Evolutionary conservation across 2,888 invertebrate genomes (phyloP).

Genomic region (Drosophila stalkeri): DNA sequence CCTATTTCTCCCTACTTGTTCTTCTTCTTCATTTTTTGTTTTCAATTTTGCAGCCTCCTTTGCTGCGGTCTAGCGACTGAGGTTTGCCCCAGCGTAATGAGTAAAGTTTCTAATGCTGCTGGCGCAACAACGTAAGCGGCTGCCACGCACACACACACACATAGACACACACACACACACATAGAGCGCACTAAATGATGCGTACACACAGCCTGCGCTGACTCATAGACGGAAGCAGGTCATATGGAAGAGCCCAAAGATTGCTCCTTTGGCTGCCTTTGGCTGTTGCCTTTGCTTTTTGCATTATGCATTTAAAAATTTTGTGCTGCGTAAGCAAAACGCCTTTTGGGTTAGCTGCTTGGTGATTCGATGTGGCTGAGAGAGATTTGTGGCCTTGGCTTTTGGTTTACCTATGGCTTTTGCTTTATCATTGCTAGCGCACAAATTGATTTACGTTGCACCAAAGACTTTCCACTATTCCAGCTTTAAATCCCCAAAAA

Average conservation of each 20-base stretch:
- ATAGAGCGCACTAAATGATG: constrained; percentile 64
- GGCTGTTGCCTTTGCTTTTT: constrained; percentile 22
- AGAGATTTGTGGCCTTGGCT: constrained; percentile 60
- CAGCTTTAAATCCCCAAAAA: constrained; percentile 1
- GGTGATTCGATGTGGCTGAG: background rate
- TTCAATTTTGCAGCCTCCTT: constrained; percentile 46
- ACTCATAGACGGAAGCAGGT: constrained; percentile 46
- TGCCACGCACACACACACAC: constrained; percentile 9
- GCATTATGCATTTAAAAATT: constrained; percentile 76
- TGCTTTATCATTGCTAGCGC: constrained; percentile 39
- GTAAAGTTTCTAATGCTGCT: constrained; percentile 80
- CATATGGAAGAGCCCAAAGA: constrained; percentile 49
- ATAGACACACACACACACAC: background rate
- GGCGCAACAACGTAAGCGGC: constrained; percentile 70
- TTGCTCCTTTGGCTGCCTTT: constrained; percentile 17
- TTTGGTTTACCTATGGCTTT: constrained; percentile 48
- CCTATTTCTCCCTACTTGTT: constrained; percentile 5
- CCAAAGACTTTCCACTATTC: background rate
- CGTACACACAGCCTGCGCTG: constrained; percentile 43
- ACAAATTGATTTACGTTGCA: constrained; percentile 71
- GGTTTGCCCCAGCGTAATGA: constrained; percentile 75
- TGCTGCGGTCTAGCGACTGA: constrained; percentile 72
- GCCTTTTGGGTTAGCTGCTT: constrained; percentile 29
- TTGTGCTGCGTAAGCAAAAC: constrained; percentile 71
- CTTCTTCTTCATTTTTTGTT: constrained; percentile 13